Evolutionary conservation across 1,140 invertebrate genomes (phyloP).

Genomic region (Drosophila ohnishii): DNA sequence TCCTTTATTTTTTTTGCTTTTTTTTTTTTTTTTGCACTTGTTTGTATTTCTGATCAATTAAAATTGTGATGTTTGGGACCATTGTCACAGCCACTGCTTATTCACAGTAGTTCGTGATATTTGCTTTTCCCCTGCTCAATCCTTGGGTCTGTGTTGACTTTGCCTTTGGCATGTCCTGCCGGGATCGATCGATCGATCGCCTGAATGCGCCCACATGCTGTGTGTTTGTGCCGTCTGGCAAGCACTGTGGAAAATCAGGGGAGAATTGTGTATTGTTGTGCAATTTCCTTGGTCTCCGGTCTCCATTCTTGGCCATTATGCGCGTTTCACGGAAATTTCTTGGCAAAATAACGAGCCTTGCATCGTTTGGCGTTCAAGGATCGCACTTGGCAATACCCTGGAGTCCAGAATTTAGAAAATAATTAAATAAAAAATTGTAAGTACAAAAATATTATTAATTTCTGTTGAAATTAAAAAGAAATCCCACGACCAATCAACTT

Average conservation of each 20-base stretch:
- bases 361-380: conserved; percentile 1
- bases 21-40: conserved; percentile 63
- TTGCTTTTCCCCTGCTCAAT: conserved; percentile 51
- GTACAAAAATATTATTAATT: too few species aligned
- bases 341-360: conserved; percentile 37
- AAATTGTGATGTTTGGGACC: conserved; percentile 38
- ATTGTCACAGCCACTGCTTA: conserved; percentile 41
- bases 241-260: conserved; percentile 46
- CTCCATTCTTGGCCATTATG: conserved; percentile 55
- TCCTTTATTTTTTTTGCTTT: conserved; percentile 15
- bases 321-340: conserved; percentile 72
- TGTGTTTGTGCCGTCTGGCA: conserved; percentile 50
- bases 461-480: too few species aligned
- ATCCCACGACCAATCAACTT: too few species aligned
- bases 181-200: neutral
- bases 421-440: too few species aligned
- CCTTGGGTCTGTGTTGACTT: conserved; percentile 57
- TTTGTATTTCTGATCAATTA: conserved; percentile 81
- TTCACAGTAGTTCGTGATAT: conserved; percentile 64
- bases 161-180: conserved; percentile 10
- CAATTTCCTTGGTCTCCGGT: conserved; percentile 58
- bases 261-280: conserved; percentile 63
- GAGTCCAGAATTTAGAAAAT: too few species aligned
- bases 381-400: conserved; percentile 18
- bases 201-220: conserved; percentile 76